phyloP scores from a whole-genome alignment of 30 jellyfish, hydroid and myxozoan species.

The Chrysaora quinquecirrha region DNA sequence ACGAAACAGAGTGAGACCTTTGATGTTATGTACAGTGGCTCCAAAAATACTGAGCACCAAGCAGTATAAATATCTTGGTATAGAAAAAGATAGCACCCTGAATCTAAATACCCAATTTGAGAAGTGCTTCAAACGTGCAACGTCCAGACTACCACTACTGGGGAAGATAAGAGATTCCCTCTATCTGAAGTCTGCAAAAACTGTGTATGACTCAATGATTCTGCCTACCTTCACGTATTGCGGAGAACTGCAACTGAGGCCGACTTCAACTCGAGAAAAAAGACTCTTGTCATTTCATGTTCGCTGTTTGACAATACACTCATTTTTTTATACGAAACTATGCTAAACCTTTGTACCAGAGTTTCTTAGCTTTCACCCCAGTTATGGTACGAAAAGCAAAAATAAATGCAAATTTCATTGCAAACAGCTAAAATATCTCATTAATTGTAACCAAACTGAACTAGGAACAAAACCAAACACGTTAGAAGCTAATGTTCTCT shows the following conservation, averaged over 20 bases:
- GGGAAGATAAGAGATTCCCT: conserved; percentile 18
- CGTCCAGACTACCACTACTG: conserved; percentile 14
- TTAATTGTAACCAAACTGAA: too few relatives aligned
- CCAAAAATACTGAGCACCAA: conserved; percentile 24
- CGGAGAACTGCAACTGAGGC: background rate
- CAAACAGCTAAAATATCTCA: too few relatives aligned
- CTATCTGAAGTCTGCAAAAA: conserved; percentile 27
- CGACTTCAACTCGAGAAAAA: background rate
- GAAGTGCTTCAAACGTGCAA: conserved; percentile 46
- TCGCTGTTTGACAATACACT: too few relatives aligned
- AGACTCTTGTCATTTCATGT: background rate
- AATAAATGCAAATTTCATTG: too few relatives aligned
- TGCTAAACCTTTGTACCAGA: too few relatives aligned
- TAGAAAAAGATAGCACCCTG: conserved; percentile 35
- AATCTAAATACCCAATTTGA: conserved; percentile 44
- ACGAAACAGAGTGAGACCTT: background rate
- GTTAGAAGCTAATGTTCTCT: too few relatives aligned
- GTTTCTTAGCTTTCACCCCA: too few relatives aligned
- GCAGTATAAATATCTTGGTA: conserved; percentile 35
- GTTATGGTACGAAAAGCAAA: too few relatives aligned
- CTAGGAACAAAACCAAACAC: too few relatives aligned
- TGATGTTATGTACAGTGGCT: conserved; percentile 14
- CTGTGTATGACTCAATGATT: conserved; percentile 7
- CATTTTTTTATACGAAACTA: too few relatives aligned
- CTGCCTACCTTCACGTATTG: conserved; percentile 5